Evolutionary conservation across 1,140 invertebrate genomes (phyloP), one percentile per base, ranked within the genome.

Genomic region (Drosophila punjabiensis): DNA sequence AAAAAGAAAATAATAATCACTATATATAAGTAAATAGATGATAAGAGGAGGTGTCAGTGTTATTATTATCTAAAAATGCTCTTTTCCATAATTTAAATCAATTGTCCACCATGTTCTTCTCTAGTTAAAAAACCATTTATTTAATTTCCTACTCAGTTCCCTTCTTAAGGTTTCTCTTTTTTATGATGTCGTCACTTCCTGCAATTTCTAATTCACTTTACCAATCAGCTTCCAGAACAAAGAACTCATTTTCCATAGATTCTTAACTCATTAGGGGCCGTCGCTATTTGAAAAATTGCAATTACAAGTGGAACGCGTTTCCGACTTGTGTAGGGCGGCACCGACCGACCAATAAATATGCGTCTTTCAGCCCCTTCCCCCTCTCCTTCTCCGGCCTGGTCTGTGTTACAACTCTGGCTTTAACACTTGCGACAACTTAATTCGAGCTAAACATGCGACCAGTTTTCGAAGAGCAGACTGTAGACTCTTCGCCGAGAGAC

Each of bases 391-490:
- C 1, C 14, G 4, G 2, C 47, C 18, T 11, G 2, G 16, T 9
- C 48, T 18, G 18, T 37, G 55, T 35, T 41, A 52, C 41, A 68
- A 70, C 56, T 75, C 68, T 76, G 55, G 50, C 65, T 48, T 63
- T 76, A 80, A 83, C 84, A 84, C 85, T 90, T 76, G 86, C 78
- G 82, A 89, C 85, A 89, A 89, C 86, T 85, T 90, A 85, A 85
- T 89, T 89, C 73, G 80, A 55, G 58, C 56, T 48, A 73, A 74
- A 64, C 86, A 89, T 89, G 85, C 85, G 53, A 80, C 61, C 52
- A 73, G 69, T 63, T 39, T 35, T 52, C 14, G 35, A 52, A 41
- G 45, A 55, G 28, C 10, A 58, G 43, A 18, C 52, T 68, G 45
- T 24, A 62, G 48, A 32, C 39, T 69, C 47, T 16, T 20, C 41